Evolutionary conservation across 2,797 vertebrate species (phyloP).

Genomic region (Zenarchopterus dispar): DNA sequence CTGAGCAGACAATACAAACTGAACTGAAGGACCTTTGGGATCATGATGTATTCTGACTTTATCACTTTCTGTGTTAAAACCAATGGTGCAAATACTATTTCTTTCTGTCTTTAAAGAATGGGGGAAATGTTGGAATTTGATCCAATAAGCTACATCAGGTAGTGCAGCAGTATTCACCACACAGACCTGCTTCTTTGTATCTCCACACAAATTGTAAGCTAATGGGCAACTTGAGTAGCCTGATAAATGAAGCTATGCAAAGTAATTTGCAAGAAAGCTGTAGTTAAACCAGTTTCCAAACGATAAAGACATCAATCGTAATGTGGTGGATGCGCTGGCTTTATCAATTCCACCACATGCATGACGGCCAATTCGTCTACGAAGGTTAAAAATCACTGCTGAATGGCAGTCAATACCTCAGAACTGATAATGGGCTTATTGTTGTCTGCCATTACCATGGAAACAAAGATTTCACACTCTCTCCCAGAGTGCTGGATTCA

Average conservation of each 20-base stretch:
- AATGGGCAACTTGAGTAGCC: constrained; percentile 45
- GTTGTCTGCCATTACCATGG: constrained; percentile 80
- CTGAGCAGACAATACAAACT: background rate
- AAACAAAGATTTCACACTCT: constrained; percentile 73
- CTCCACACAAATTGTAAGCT: constrained; percentile 34
- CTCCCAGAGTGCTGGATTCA: constrained; percentile 57
- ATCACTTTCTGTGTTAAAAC: too few species aligned
- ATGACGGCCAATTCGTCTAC: constrained; percentile 69
- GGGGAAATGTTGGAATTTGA: background rate
- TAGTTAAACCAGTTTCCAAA: constrained; percentile 62
- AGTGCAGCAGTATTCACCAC: constrained; percentile 5
- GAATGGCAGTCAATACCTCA: constrained; percentile 76
- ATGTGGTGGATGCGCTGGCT: constrained; percentile 54
- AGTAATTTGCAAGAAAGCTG: constrained; percentile 56
- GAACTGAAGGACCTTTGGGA: constrained; percentile 6
- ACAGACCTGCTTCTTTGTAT: constrained; percentile 6
- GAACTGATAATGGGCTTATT: constrained; percentile 76
- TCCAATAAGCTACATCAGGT: constrained; percentile 13
- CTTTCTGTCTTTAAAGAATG: background rate
- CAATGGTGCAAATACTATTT: constrained; percentile 8
- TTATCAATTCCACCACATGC: constrained; percentile 72
- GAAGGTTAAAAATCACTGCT: constrained; percentile 80
- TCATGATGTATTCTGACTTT: background rate
- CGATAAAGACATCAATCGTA: constrained; percentile 77
- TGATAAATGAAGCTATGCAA: constrained; percentile 57